Evolutionary conservation across 2,888 invertebrate species (phyloP).

Genomic region (Stenodema calcarata): DNA sequence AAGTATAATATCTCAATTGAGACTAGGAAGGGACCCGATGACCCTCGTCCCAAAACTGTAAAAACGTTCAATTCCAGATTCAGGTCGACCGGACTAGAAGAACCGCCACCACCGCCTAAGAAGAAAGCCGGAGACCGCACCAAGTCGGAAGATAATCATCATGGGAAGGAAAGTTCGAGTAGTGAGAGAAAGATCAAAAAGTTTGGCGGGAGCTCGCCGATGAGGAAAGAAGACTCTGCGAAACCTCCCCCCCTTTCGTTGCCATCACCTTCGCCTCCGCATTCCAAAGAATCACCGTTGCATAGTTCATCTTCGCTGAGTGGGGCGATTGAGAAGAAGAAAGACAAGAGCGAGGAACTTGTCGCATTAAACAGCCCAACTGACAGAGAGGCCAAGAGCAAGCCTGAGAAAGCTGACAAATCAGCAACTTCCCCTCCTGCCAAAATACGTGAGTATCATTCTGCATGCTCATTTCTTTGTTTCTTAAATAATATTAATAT

Average conservation of each 20-base stretch:
- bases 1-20: conserved; percentile 84
- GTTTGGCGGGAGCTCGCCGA: background rate
- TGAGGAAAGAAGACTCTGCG: background rate
- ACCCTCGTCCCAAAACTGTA: conserved; percentile 75
- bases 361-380: background rate
- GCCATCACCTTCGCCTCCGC: conserved; percentile 12
- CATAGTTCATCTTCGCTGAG: background rate
- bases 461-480: background rate
- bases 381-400: background rate
- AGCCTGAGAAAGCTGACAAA: background rate
- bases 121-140: conserved; percentile 58
- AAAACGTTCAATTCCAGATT: conserved; percentile 91
- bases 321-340: background rate
- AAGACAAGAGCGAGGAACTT: background rate
- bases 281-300: conserved; percentile 31
- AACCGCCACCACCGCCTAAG: conserved; percentile 85
- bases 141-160: background rate
- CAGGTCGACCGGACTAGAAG: conserved; percentile 87
- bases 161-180: conserved; percentile 62
- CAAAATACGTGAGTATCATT: conserved; percentile 24
- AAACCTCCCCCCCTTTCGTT: background rate
- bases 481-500: background rate
- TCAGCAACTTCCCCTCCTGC: background rate
- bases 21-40: conserved; percentile 72
- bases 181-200: background rate